Conservation (phyloP, 30 jellyfish, hydroid and myxozoan genomes). For the Aurelia sp. region DNA sequence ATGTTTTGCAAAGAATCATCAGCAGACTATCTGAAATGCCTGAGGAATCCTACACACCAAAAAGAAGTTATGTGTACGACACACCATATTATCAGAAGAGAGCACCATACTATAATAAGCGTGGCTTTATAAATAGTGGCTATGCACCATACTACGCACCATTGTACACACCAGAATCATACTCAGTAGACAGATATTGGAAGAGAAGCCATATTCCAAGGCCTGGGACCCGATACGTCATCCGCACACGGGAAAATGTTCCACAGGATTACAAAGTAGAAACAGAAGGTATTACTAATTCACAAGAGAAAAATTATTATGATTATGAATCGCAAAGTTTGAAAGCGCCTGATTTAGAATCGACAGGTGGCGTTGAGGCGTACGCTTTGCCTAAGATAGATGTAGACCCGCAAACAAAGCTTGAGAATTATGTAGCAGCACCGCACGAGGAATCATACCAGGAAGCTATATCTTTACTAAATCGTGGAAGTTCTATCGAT, state of each 20-base stretch:
- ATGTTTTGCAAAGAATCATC: constrained; percentile 36
- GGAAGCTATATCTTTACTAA: constrained; percentile 46
- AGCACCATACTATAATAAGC: constrained; percentile 22
- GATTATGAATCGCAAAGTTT: background rate
- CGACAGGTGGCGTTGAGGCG: constrained; percentile 58
- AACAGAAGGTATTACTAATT: background rate
- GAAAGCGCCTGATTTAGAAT: constrained; percentile 7
- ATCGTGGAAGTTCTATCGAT: constrained; percentile 65
- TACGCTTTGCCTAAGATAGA: constrained; percentile 32
- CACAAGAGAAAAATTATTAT: constrained; percentile 3
- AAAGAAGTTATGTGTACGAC: constrained; percentile 5
- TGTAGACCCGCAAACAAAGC: constrained; percentile 20
- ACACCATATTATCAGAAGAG: constrained; percentile 2
- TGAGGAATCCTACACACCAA: background rate
- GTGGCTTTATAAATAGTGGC: constrained; percentile 8
- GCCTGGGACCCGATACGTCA: background rate
- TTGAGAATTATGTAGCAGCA: constrained; percentile 44
- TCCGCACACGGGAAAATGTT: background rate
- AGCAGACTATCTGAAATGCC: constrained; percentile 43
- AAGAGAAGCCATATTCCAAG: constrained; percentile 16
- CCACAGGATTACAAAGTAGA: constrained; percentile 22
- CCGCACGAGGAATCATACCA: constrained; percentile 34
- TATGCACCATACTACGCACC: constrained; percentile 21
- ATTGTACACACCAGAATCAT: background rate
- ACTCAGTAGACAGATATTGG: constrained; percentile 27